Conservation (phyloP, 2,888 invertebrate species). For the Eilema caniola region DNA sequence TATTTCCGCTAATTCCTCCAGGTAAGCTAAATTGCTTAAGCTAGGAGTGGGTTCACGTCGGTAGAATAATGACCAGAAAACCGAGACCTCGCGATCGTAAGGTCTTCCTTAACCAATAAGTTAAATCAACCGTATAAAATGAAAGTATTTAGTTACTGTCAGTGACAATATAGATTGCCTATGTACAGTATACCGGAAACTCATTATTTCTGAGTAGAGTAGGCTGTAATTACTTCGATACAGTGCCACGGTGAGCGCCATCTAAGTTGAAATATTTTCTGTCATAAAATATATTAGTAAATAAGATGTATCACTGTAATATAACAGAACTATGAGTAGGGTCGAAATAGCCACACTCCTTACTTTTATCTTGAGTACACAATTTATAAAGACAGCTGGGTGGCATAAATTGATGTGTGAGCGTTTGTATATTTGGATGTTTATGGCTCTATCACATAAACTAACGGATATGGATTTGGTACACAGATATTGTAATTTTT, state of each 20-base stretch:
- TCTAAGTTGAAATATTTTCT: neutral
- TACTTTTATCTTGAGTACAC: neutral
- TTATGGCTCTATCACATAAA: neutral
- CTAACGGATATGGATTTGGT: neutral
- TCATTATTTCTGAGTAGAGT: constrained; percentile 19
- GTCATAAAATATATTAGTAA: neutral
- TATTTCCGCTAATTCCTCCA: too few species aligned
- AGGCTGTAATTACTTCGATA: constrained; percentile 4
- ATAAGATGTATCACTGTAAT: neutral
- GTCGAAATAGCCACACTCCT: neutral
- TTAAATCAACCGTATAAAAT: neutral
- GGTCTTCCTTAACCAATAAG: too few species aligned
- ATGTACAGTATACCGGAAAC: constrained; percentile 19
- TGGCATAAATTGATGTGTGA: neutral
- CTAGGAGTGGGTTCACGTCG: too few species aligned
- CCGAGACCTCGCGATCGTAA: too few species aligned
- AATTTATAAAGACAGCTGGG: neutral
- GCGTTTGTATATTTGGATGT: neutral
- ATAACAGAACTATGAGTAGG: neutral
- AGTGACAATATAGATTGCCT: neutral
- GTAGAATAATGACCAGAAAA: too few species aligned
- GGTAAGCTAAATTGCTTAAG: too few species aligned
- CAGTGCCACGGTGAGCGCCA: constrained; percentile 18
- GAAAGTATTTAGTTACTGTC: too few species aligned
- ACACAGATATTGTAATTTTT: neutral